phyloP scores from a whole-genome alignment of 2,888 invertebrate genomes.

The Drosophila rellima region DNA sequence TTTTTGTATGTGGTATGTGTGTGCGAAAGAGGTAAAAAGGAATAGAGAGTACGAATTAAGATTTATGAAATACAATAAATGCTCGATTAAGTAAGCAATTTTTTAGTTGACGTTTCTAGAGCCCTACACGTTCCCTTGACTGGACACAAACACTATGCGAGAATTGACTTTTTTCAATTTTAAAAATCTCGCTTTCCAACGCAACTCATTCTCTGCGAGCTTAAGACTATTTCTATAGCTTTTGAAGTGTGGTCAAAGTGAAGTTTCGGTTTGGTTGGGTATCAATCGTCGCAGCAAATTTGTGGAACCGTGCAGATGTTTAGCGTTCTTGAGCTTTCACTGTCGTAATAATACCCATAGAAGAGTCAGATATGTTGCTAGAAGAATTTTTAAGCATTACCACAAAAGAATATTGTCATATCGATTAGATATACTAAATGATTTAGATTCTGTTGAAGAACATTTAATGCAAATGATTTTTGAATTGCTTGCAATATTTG shows the following conservation, averaged over 20 bases:
- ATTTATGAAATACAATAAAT: background rate
- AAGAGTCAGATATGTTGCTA: conserved; percentile 29
- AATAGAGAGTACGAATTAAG: background rate
- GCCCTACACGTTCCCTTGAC: conserved; percentile 6
- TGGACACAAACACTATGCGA: conserved; percentile 9
- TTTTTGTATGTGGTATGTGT: conserved; percentile 7
- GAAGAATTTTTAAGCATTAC: conserved; percentile 7
- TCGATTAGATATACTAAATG: background rate
- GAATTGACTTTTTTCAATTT: background rate
- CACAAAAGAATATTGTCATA: conserved; percentile 22
- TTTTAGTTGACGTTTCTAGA: background rate
- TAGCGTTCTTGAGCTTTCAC: conserved; percentile 1
- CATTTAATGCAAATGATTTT: conserved; percentile 12
- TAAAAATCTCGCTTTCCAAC: background rate
- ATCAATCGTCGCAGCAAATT: background rate
- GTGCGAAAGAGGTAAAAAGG: conserved; percentile 4
- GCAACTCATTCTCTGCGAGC: background rate
- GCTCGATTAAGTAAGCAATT: background rate
- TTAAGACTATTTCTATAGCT: background rate
- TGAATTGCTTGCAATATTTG: conserved; percentile 8
- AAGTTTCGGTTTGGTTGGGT: background rate
- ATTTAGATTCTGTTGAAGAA: background rate
- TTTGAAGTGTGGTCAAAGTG: conserved; percentile 1
- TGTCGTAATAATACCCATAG: background rate
- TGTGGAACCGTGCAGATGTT: background rate